These are phyloP conservation scores for Acromyrmex echinatior DNA, from an alignment of 1,140 invertebrate genomes.

Conservation along the genomic window DNA sequence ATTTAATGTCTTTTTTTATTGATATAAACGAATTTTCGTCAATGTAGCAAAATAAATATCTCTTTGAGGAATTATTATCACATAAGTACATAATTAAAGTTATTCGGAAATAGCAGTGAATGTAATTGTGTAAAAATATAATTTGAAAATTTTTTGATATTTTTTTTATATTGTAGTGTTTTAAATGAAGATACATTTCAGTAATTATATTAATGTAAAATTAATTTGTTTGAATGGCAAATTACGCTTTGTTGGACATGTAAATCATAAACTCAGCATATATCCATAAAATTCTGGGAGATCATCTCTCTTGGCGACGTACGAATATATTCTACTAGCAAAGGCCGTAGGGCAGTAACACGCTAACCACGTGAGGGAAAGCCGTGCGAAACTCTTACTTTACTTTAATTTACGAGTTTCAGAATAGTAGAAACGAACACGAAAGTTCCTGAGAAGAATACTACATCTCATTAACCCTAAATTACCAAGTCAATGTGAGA, in stretches of 20 bases:
- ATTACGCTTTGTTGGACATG: not conserved
- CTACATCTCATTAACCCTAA: constrained; percentile 52
- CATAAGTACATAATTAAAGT: not conserved
- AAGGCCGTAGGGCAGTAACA: constrained; percentile 38
- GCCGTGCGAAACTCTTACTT: constrained; percentile 61
- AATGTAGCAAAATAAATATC: not conserved
- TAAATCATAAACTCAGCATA: constrained; percentile 22
- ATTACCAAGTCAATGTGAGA: constrained; percentile 49
- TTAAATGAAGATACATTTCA: not conserved
- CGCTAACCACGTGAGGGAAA: constrained; percentile 52
- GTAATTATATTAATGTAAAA: not conserved
- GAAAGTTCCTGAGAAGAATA: constrained; percentile 58
- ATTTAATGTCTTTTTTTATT: not conserved
- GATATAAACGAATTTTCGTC: not conserved
- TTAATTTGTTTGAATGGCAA: not conserved
- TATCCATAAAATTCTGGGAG: constrained; percentile 17
- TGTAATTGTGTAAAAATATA: not conserved
- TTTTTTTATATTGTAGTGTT: not conserved
- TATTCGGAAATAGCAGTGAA: not conserved
- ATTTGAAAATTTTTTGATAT: not conserved
- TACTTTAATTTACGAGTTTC: constrained; percentile 59
- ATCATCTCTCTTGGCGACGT: constrained; percentile 36
- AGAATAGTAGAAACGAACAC: constrained; percentile 21
- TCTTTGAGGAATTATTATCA: not conserved
- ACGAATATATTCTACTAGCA: constrained; percentile 33